These are phyloP conservation scores for Amblyopsis rosae DNA, from an alignment of 2,113 vertebrate genomes.

Conservation along the genomic window DNA sequence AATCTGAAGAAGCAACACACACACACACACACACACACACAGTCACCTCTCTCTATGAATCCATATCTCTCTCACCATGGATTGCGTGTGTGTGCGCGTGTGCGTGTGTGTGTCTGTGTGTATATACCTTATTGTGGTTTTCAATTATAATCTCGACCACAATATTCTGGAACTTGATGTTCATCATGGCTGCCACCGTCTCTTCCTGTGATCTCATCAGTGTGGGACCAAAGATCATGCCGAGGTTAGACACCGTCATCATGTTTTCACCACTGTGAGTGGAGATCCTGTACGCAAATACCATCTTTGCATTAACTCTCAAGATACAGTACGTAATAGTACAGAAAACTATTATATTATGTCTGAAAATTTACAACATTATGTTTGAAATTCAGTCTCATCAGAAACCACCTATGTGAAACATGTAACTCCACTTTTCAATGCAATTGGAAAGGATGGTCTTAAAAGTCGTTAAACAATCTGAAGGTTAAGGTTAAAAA, in stretches of 20 bases:
- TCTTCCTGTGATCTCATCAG: constrained; percentile 97
- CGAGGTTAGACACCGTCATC: constrained; percentile 97
- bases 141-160: constrained; percentile 98
- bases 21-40: constrained; percentile 13
- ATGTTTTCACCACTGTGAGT: constrained; percentile 93
- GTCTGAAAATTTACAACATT: constrained; percentile 12
- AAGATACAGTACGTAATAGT: not conserved
- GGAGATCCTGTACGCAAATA: constrained; percentile 83
- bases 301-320: not conserved
- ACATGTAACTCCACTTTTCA: not conserved
- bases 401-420: not conserved
- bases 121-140: constrained; percentile 90
- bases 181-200: constrained; percentile 99
- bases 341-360: not conserved
- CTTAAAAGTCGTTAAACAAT: not conserved
- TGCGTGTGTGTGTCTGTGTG: not conserved
- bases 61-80: not conserved
- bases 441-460: not conserved
- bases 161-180: constrained; percentile 99
- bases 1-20: constrained; percentile 74
- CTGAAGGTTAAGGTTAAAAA: no score
- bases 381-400: not conserved
- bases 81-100: not conserved
- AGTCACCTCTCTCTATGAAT: not conserved
- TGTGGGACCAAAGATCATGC: constrained; percentile 96